Conservation (phyloP, 2,797 vertebrate genomes). For the Monodelphis domestica region DNA sequence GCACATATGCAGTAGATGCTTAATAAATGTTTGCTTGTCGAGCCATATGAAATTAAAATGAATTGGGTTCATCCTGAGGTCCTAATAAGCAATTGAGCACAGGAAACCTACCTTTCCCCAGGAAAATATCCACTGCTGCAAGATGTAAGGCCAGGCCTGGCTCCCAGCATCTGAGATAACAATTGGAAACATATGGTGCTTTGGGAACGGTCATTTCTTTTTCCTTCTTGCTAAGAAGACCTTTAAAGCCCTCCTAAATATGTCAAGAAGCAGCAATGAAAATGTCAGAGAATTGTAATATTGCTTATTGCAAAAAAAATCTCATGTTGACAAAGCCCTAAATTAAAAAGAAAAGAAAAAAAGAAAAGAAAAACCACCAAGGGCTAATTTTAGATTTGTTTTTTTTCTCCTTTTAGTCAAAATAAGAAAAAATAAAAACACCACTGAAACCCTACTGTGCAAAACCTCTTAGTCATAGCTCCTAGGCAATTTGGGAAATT, state of each 20-base stretch:
- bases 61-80: slow-evolving; percentile 44
- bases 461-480: slow-evolving; percentile 70
- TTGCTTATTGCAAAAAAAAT: slow-evolving; percentile 70
- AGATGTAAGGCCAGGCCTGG: slow-evolving; percentile 37
- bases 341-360: slow-evolving; percentile 57
- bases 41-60: not conserved
- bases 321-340: slow-evolving; percentile 79
- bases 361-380: slow-evolving; percentile 21
- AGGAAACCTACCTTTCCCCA: slow-evolving; percentile 4
- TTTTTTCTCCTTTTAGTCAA: slow-evolving; percentile 70
- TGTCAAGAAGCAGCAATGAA: slow-evolving; percentile 84
- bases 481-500: slow-evolving; percentile 64
- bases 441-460: slow-evolving; percentile 61
- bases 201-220: slow-evolving; percentile 79
- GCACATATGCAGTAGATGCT: not conserved
- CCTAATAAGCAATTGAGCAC: slow-evolving; percentile 51
- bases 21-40: slow-evolving; percentile 23
- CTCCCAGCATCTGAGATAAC: slow-evolving; percentile 69
- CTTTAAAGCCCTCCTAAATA: slow-evolving; percentile 84
- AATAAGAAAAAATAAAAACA: slow-evolving; percentile 73
- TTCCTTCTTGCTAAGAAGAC: slow-evolving; percentile 67
- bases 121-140: slow-evolving; percentile 33
- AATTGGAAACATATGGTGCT: slow-evolving; percentile 84
- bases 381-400: slow-evolving; percentile 74
- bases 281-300: slow-evolving; percentile 84